Evolutionary conservation across 2,888 invertebrate species (phyloP).

Genomic region (Cosmorhoe ocellata): DNA sequence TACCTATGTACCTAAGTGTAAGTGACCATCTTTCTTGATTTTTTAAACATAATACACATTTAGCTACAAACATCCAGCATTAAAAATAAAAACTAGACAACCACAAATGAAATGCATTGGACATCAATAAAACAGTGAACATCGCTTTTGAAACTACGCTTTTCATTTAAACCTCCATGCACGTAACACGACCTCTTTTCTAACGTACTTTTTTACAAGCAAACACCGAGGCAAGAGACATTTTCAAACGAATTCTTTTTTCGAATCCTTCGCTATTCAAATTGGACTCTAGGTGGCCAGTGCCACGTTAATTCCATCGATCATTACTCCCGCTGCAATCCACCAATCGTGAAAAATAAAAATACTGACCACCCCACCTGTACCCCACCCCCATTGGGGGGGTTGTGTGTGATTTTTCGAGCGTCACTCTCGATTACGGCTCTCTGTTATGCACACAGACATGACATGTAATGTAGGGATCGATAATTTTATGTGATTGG

Average conservation of each 20-base stretch:
- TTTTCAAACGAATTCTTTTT: conserved; percentile 17
- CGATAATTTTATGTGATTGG: conserved; percentile 33
- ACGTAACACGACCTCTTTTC: conserved; percentile 19
- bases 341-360: conserved; percentile 80
- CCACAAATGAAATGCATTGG: conserved; percentile 13
- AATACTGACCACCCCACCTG: conserved; percentile 72
- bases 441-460: conserved; percentile 27
- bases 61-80: background rate
- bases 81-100: conserved; percentile 10
- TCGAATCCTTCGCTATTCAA: conserved; percentile 50
- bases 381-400: conserved; percentile 53
- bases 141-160: conserved; percentile 5
- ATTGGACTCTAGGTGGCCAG: conserved; percentile 63
- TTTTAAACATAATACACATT: too few species aligned
- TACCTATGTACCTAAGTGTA: too few species aligned
- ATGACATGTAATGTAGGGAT: conserved; percentile 30
- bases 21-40: too few species aligned
- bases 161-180: conserved; percentile 18
- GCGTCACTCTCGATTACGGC: conserved; percentile 65
- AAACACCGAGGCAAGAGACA: conserved; percentile 10
- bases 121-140: conserved; percentile 14
- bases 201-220: conserved; percentile 12
- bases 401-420: conserved; percentile 76
- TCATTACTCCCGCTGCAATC: conserved; percentile 80
- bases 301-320: conserved; percentile 79